A percentile compares a stretch with the other conserved stretches of the same genome.
Conservation (phyloP, 2,113 vertebrate genomes). For the Cottus gobio region DNA sequence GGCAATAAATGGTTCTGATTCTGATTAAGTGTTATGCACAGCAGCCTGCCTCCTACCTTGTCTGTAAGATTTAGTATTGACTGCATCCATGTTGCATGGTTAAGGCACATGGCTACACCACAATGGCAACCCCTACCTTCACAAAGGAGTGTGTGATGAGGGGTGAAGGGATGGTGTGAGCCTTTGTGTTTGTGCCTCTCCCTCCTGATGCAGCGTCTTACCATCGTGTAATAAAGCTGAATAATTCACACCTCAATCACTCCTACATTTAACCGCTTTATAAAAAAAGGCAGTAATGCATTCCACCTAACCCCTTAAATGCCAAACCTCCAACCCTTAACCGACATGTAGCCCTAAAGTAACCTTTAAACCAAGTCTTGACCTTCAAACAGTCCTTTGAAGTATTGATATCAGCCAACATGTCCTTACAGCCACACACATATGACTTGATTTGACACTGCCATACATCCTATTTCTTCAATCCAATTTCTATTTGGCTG, state of each 20-base stretch:
- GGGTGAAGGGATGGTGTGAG: background rate
- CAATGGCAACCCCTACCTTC: background rate
- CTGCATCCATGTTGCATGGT: background rate
- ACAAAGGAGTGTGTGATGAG: background rate
- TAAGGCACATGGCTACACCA: background rate
- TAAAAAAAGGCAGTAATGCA: background rate
- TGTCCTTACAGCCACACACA: background rate
- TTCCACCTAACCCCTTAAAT: background rate
- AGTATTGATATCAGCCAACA: background rate
- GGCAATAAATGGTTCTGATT: no score
- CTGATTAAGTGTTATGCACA: background rate
- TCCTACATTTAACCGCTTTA: background rate
- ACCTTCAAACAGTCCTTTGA: background rate
- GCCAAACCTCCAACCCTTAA: background rate
- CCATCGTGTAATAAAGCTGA: background rate
- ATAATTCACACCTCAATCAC: background rate
- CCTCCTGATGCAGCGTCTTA: background rate
- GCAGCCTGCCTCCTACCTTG: no score
- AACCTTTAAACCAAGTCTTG: background rate
- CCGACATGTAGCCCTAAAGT: background rate
- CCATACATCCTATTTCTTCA: conserved; percentile 24
- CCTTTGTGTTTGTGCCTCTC: background rate
- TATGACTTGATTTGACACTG: background rate
- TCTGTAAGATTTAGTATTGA: background rate
- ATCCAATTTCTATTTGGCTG: background rate